Conservation (phyloP, 2,888 invertebrate species). For the Drosophila monieri region DNA sequence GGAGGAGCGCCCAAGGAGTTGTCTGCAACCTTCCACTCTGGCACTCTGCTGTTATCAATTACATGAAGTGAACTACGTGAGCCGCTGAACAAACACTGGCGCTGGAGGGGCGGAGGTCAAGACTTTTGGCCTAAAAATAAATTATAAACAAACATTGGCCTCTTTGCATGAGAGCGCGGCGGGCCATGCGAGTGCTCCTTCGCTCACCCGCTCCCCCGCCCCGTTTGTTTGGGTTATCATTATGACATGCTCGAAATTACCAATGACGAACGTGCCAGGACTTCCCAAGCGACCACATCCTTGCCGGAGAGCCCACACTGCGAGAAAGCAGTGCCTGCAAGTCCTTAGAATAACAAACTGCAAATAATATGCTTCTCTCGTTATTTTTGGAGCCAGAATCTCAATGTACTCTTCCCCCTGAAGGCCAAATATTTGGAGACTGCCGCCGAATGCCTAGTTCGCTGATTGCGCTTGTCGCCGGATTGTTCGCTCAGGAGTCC, state of each 20-base stretch:
- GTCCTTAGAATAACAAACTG: not conserved
- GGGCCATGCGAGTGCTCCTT: not conserved
- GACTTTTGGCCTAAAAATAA: conserved; percentile 34
- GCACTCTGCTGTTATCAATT: conserved; percentile 37
- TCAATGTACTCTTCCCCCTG: conserved; percentile 24
- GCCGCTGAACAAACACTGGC: conserved; percentile 45
- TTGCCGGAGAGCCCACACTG: conserved; percentile 1
- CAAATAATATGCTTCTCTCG: too few relatives aligned
- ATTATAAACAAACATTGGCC: conserved; percentile 38
- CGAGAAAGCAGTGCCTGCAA: not conserved
- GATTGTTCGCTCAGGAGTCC: conserved; percentile 24
- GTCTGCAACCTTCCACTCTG: not conserved
- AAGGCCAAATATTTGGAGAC: conserved; percentile 46
- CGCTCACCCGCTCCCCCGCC: conserved; percentile 13
- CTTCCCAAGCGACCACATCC: conserved; percentile 48
- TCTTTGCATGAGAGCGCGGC: conserved; percentile 6
- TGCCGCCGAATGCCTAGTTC: conserved; percentile 25
- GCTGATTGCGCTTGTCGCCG: conserved; percentile 52
- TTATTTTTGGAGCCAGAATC: not conserved
- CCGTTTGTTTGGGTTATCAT: conserved; percentile 71
- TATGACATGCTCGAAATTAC: conserved; percentile 79
- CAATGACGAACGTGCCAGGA: conserved; percentile 76
- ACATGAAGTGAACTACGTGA: conserved; percentile 41
- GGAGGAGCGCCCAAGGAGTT: conserved; percentile 6
- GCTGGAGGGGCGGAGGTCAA: conserved; percentile 11